phyloP scores from a whole-genome alignment of 2,797 vertebrate genomes.

The Buphagus erythrorhynchus region DNA sequence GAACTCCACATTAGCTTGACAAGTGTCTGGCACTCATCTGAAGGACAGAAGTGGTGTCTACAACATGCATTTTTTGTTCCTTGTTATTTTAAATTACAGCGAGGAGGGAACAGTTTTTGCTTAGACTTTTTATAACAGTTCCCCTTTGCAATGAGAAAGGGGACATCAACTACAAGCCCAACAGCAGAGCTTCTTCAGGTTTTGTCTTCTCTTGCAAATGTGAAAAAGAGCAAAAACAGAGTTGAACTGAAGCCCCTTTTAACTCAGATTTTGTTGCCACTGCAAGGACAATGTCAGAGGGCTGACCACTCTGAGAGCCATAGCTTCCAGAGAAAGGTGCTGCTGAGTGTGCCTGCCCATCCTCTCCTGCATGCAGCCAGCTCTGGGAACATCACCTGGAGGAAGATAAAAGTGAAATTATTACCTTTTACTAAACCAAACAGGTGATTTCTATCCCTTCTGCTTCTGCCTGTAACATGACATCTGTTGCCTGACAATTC shows the following conservation, averaged over 20 bases:
- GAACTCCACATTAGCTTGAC: background rate
- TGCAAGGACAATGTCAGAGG: background rate
- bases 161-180: background rate
- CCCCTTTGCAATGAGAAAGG: background rate
- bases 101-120: background rate
- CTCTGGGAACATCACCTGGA: background rate
- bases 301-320: background rate
- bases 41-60: background rate
- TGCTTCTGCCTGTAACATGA: background rate
- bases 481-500: conserved; percentile 3
- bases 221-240: background rate
- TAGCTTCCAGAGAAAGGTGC: background rate
- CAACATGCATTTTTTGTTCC: background rate
- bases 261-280: background rate
- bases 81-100: background rate
- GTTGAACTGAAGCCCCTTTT: background rate
- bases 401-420: background rate
- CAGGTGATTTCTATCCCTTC: background rate
- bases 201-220: background rate
- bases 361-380: background rate
- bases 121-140: background rate
- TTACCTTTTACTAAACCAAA: background rate
- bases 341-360: background rate
- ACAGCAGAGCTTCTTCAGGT: background rate
- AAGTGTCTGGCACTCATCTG: background rate